phyloP scores from a whole-genome alignment of 2,113 vertebrate genomes.

The Zosterops borbonicus region DNA sequence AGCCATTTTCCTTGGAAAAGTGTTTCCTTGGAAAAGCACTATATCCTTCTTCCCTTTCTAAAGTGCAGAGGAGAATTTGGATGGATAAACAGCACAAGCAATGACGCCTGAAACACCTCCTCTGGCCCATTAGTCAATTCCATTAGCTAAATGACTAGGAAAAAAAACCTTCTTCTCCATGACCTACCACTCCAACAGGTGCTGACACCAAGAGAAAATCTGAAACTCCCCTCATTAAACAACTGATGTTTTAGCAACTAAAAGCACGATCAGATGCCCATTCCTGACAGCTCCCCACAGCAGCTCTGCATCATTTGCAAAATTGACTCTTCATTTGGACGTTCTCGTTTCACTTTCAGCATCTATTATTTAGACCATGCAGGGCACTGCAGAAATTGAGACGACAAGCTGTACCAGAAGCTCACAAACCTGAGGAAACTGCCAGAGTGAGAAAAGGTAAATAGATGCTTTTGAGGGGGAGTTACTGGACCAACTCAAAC shows the following conservation, averaged over 20 bases:
- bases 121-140: constrained; percentile 35
- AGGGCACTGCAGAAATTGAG: constrained; percentile 19
- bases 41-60: not conserved
- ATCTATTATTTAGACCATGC: constrained; percentile 56
- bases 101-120: not conserved
- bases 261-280: not conserved
- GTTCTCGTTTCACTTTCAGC: constrained; percentile 34
- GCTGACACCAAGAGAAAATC: constrained; percentile 38
- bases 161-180: not conserved
- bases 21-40: too few relatives aligned
- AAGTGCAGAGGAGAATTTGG: not conserved
- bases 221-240: constrained; percentile 35
- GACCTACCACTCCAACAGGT: not conserved
- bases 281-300: not conserved
- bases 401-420: not conserved
- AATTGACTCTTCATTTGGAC: not conserved
- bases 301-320: not conserved
- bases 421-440: not conserved
- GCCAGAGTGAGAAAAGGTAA: not conserved
- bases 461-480: not conserved
- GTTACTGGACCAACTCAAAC: not conserved
- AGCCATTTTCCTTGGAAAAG: not conserved
- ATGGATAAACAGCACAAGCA: not conserved
- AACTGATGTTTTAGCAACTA: constrained; percentile 18
- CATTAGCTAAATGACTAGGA: constrained; percentile 47